phyloP scores from a whole-genome alignment of 2,797 vertebrate species.

The Remorina albescens region DNA sequence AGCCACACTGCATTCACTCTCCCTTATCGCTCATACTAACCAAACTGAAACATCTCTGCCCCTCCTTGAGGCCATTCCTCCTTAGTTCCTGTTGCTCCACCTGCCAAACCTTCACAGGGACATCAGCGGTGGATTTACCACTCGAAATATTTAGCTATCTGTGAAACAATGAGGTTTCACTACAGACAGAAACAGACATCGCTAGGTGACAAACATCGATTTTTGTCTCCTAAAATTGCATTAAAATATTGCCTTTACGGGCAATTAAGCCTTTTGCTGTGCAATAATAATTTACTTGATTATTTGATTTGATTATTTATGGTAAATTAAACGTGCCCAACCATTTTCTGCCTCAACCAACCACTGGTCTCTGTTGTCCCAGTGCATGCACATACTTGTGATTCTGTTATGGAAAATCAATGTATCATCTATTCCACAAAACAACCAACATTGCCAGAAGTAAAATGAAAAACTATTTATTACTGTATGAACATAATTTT shows the following conservation, averaged over 20 bases:
- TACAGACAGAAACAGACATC: too few species aligned
- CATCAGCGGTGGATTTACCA: background rate
- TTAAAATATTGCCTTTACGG: too few species aligned
- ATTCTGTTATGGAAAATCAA: background rate
- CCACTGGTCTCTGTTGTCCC: background rate
- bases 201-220: too few species aligned
- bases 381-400: background rate
- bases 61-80: background rate
- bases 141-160: too few species aligned
- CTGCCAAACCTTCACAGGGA: background rate
- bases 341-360: too few species aligned
- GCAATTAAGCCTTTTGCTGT: too few species aligned
- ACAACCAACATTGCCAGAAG: background rate
- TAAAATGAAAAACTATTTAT: background rate
- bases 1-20: slow-evolving; percentile 30
- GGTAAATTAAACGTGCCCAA: background rate
- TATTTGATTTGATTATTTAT: background rate
- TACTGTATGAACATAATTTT: background rate
- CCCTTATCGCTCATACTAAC: slow-evolving; percentile 5
- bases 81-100: background rate
- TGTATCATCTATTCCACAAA: background rate
- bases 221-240: too few species aligned
- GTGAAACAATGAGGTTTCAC: background rate
- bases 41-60: background rate
- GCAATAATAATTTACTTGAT: background rate